A percentile compares a stretch with the other conserved stretches of the same genome.
Conservation (phyloP, 2,113 vertebrate species). For the Cebus imitator region DNA sequence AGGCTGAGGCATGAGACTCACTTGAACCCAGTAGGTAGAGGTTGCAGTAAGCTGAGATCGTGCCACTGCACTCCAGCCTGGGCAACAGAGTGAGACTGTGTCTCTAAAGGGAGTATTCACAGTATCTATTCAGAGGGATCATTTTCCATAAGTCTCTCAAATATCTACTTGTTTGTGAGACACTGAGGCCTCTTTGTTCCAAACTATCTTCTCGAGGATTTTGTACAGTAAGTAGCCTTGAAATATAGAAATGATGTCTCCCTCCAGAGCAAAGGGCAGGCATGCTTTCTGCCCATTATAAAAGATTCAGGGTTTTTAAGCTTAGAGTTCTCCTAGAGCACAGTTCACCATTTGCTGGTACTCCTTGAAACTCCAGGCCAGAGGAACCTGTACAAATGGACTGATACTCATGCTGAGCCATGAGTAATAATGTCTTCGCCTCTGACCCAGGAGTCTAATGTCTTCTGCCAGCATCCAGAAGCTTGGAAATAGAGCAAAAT, state of each 20-base stretch:
- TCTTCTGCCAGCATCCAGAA: not conserved
- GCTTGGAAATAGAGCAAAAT: not conserved
- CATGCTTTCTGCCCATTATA: not conserved
- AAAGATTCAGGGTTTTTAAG: not conserved
- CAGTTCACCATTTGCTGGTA: not conserved
- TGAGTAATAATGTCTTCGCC: not conserved
- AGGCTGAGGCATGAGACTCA: too few species aligned
- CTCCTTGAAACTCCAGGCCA: not conserved
- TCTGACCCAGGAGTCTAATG: not conserved
- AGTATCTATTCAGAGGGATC: not conserved
- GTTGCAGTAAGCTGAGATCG: too few species aligned
- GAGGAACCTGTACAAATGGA: not conserved
- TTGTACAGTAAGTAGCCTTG: not conserved
- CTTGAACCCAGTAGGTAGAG: too few species aligned
- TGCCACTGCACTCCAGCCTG: too few species aligned
- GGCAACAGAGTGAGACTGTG: too few species aligned
- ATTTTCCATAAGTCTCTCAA: not conserved
- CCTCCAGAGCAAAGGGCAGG: not conserved
- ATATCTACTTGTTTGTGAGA: not conserved
- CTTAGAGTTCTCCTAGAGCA: not conserved
- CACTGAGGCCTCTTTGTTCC: not conserved
- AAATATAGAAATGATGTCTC: not conserved
- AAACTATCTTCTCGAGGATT: not conserved
- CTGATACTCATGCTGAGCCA: not conserved
- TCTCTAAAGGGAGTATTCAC: not conserved